These are phyloP conservation scores for Solenopsis fugax DNA, from an alignment of 1,140 invertebrate genomes.

Conservation along the genomic window DNA sequence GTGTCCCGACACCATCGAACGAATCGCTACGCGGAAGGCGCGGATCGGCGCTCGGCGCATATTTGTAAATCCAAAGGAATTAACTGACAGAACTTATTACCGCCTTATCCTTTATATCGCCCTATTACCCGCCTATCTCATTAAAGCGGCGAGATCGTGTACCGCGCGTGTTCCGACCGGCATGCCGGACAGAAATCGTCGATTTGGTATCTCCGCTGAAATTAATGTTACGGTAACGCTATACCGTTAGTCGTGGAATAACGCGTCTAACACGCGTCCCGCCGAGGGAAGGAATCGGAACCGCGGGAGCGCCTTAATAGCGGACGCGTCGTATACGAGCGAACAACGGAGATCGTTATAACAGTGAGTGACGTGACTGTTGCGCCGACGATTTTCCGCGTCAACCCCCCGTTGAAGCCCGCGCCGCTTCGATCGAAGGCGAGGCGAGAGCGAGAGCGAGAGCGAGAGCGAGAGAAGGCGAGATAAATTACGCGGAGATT, in stretches of 20 bases:
- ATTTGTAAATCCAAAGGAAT: slow-evolving; percentile 50
- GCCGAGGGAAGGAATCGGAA: slow-evolving; percentile 32
- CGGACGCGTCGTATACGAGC: neutral
- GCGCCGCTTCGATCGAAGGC: neutral
- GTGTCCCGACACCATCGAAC: slow-evolving; percentile 22
- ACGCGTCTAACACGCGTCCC: slow-evolving; percentile 49
- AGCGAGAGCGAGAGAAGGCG: neutral
- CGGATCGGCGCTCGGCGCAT: slow-evolving; percentile 28
- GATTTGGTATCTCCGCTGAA: slow-evolving; percentile 35
- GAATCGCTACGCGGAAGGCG: slow-evolving; percentile 34
- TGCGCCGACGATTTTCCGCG: slow-evolving; percentile 42
- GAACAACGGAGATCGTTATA: slow-evolving; percentile 58
- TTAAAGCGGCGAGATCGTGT: slow-evolving; percentile 41
- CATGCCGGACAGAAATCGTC: slow-evolving; percentile 35
- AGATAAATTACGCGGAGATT: slow-evolving; percentile 63
- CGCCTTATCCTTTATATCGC: slow-evolving; percentile 40
- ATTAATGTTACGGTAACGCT: slow-evolving; percentile 61
- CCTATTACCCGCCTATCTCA: slow-evolving; percentile 61
- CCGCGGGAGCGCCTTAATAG: slow-evolving; percentile 44
- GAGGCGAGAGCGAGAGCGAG: neutral
- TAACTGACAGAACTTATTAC: slow-evolving; percentile 58
- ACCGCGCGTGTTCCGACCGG: slow-evolving; percentile 34
- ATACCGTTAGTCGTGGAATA: slow-evolving; percentile 62
- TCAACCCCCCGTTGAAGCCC: neutral
- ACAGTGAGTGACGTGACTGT: slow-evolving; percentile 55